Evolutionary conservation across 2,888 invertebrate species (phyloP).

Genomic region (Ochropacha duplaris): DNA sequence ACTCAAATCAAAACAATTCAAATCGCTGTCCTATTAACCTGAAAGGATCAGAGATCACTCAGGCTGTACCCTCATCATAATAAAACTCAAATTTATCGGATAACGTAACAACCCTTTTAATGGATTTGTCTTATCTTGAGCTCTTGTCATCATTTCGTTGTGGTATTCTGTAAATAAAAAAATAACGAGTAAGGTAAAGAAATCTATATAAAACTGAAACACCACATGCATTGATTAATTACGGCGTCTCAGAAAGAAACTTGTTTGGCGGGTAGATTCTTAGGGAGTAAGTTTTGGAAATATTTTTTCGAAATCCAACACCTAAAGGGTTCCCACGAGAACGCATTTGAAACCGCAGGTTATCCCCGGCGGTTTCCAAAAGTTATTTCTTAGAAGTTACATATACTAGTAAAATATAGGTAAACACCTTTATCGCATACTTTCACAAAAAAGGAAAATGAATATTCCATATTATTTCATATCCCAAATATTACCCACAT

Average conservation of each 20-base stretch:
- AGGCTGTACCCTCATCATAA: slow-evolving; percentile 57
- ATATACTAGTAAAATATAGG: too few species aligned
- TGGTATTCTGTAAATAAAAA: neutral
- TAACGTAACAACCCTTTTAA: slow-evolving; percentile 35
- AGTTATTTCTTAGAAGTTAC: too few species aligned
- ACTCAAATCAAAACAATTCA: neutral
- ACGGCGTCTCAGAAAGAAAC: too few species aligned
- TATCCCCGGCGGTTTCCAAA: too few species aligned
- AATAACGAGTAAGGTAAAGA: too few species aligned
- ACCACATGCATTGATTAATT: too few species aligned
- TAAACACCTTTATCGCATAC: neutral
- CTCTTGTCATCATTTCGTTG: slow-evolving; percentile 2
- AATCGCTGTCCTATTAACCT: slow-evolving; percentile 13
- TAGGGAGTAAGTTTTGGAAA: too few species aligned
- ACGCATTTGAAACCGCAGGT: too few species aligned
- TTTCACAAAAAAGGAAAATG: neutral
- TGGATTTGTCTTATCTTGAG: slow-evolving; percentile 24
- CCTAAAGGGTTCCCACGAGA: too few species aligned
- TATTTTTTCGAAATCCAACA: too few species aligned
- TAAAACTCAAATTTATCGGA: slow-evolving; percentile 48
- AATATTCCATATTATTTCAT: neutral
- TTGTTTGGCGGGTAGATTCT: too few species aligned
- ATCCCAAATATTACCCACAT: neutral
- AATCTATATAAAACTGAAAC: too few species aligned
- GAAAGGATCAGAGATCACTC: slow-evolving; percentile 48